Conservation (phyloP, 2,113 vertebrate species). For the Platycercus adscitus region DNA sequence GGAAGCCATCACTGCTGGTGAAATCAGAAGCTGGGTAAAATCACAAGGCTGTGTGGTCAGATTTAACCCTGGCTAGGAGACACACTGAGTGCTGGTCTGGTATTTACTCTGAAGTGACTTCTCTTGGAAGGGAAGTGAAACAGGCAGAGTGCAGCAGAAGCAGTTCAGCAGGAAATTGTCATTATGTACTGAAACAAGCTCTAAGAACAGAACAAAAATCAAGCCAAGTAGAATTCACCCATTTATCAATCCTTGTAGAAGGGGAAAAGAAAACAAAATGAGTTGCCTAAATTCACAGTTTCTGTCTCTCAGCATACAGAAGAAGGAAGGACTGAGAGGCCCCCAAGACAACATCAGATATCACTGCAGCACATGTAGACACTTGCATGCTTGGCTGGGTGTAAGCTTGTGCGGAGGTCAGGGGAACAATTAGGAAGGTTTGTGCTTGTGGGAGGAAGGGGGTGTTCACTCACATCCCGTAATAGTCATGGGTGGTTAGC, state of each 20-base stretch:
- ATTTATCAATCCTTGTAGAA: not conserved
- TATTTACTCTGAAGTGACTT: constrained; percentile 5
- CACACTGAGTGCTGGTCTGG: not conserved
- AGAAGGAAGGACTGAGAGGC: not conserved
- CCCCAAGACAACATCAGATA: not conserved
- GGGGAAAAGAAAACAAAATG: not conserved
- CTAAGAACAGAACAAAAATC: constrained; percentile 6
- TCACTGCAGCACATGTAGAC: not conserved
- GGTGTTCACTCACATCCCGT: not conserved
- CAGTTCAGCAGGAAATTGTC: constrained; percentile 54
- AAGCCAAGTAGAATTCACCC: not conserved
- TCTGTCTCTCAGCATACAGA: not conserved
- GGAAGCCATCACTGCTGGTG: not conserved
- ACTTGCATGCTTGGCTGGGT: not conserved
- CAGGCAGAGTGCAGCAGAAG: constrained; percentile 39
- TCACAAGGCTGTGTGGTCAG: constrained; percentile 51
- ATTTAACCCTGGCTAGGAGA: constrained; percentile 6
- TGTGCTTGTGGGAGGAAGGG: not conserved
- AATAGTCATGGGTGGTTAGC: not conserved
- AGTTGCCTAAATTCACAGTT: not conserved
- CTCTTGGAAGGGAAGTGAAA: constrained; percentile 67
- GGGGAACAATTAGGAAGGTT: not conserved
- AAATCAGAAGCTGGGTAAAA: constrained; percentile 38
- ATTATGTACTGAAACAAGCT: not conserved
- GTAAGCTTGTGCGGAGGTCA: not conserved